Evolutionary conservation across 2,113 vertebrate genomes (phyloP), one percentile per base, ranked within the genome.

Genomic region (Poeciliopsis occidentalis): DNA sequence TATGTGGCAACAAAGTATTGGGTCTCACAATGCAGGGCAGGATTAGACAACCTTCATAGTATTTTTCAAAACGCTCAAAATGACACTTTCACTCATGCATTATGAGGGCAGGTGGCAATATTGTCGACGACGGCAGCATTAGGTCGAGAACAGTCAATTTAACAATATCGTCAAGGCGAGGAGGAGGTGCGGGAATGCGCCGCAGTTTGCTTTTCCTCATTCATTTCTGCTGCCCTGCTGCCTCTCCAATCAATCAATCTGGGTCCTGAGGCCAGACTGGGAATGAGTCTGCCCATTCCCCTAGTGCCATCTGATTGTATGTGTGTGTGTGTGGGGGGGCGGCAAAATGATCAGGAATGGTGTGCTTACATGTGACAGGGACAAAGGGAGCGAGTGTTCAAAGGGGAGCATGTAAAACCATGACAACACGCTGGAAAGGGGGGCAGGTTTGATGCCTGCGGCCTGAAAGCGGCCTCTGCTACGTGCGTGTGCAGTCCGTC

Each of bases 201-300:
- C 69, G 39, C 73, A 22, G n/a, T 76, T 87, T 85, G 69, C 83
- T 84, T 86, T 88, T 86, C 79, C 77, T 81, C 66, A 64, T 67
- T 87, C 85, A 87, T 86, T 86, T 75, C 75, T 79, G 76, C 79
- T 73, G 72, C 81, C 83, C 80, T 34, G 84, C 71, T 13, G 76
- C 66, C 78, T 83, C 67, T 73, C 64, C 75, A 71, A 91, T 92
- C 86, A 91, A 90, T 92, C 90, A 92, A 87, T 86, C 73, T 70
- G 68, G 75, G 77, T 89, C 86, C 74, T 29, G 66, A 68, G 85
- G 87, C 87, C 85, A 89, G 88, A 82, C 77, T 29, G 71, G 81
- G 83, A 91, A 86, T 86, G 83, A 85, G 82, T 81, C 81, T 83
- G 63, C 75, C 81, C 85, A 71, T 88, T 91, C 75, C 71, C 72